Evolutionary conservation across 2,888 invertebrate genomes (phyloP).

Genomic region (Plebejus argus): DNA sequence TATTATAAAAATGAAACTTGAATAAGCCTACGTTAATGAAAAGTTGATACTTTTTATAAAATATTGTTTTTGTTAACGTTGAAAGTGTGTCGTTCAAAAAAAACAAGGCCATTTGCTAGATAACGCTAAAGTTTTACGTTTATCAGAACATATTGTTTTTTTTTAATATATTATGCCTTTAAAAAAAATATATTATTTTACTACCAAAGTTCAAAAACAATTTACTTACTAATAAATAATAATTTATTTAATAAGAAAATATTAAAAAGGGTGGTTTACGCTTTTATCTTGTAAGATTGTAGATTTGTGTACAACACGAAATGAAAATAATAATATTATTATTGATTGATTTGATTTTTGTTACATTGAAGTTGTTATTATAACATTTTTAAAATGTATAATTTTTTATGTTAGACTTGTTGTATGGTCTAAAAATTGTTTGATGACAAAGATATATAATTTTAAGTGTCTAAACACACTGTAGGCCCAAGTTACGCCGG

Average conservation of each 20-base stretch:
- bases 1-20: neutral
- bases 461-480: no score
- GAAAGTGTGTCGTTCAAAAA: no score
- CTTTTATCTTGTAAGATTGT: constrained; percentile 17
- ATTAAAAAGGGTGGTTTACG: constrained; percentile 1
- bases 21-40: neutral
- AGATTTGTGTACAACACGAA: constrained; percentile 23
- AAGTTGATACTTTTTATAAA: constrained; percentile 12
- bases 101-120: no score
- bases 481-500: no score
- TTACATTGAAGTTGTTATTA: neutral
- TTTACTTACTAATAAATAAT: neutral
- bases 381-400: no score
- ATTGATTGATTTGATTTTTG: neutral
- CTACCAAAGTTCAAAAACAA: neutral
- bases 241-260: neutral
- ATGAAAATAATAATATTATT: neutral
- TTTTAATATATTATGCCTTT: neutral
- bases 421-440: neutral
- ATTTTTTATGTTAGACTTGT: no score
- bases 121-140: no score
- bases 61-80: neutral
- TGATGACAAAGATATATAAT: neutral
- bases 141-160: neutral
- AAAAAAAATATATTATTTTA: neutral